Conservation (phyloP, 2,797 vertebrate genomes). For the Pangasius sanitwongsei region DNA sequence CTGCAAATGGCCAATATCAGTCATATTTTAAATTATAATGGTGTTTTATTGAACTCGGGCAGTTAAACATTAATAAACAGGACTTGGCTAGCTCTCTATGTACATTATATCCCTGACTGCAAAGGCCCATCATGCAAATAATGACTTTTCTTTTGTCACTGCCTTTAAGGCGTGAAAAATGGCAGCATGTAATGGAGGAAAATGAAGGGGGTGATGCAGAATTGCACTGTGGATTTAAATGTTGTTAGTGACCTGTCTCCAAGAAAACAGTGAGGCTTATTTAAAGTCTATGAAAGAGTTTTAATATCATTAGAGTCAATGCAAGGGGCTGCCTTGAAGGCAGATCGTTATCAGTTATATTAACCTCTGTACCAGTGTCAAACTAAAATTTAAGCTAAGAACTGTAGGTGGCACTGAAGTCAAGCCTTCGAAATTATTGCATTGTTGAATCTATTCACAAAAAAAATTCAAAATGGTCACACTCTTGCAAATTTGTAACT, state of each 20-base stretch:
- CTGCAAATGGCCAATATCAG: slow-evolving; percentile 33
- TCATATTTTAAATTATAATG: slow-evolving; percentile 48
- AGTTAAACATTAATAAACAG: slow-evolving; percentile 59
- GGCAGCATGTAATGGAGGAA: slow-evolving; percentile 35
- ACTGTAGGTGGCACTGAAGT: background rate
- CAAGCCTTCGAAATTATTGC: background rate
- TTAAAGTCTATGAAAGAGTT: slow-evolving; percentile 49
- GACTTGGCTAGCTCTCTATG: slow-evolving; percentile 42
- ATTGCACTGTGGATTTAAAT: slow-evolving; percentile 42
- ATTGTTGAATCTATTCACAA: background rate
- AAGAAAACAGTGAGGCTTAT: slow-evolving; percentile 45
- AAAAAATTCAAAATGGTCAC: no score
- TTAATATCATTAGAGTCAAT: slow-evolving; percentile 48
- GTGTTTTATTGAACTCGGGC: slow-evolving; percentile 47
- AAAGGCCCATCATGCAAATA: slow-evolving; percentile 42
- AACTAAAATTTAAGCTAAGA: background rate
- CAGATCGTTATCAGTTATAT: slow-evolving; percentile 40
- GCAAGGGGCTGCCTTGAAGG: slow-evolving; percentile 37
- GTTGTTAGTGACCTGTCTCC: slow-evolving; percentile 41
- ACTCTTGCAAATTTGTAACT: background rate
- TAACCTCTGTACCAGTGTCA: slow-evolving; percentile 27
- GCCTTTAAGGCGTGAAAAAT: slow-evolving; percentile 56
- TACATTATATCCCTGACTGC: slow-evolving; percentile 41
- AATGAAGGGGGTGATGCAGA: slow-evolving; percentile 36
- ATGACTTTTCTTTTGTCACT: slow-evolving; percentile 51